Percentiles rank a stretch among this genome's conserved stretches.
These are phyloP conservation scores for Heliconius hermathena DNA, from an alignment of 1,140 invertebrate genomes.

Conservation along the genomic window DNA sequence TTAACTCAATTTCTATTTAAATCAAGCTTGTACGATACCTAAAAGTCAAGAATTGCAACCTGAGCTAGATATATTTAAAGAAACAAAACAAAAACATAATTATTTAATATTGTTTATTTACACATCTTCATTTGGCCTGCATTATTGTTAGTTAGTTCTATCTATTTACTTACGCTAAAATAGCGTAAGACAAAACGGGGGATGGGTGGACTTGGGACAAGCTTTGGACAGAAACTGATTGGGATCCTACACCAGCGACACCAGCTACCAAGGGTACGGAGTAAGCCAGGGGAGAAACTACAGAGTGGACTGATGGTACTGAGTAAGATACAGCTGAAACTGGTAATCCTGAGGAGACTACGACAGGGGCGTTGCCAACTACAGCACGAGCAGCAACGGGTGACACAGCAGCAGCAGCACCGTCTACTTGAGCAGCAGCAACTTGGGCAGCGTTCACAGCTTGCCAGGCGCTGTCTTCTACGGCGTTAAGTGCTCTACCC, in stretches of 20 bases:
- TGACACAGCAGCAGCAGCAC: constrained; percentile 75
- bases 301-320: constrained; percentile 28
- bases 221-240: constrained; percentile 51
- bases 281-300: constrained; percentile 30
- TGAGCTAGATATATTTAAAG: too few relatives aligned
- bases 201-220: constrained; percentile 56
- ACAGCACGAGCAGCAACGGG: constrained; percentile 37
- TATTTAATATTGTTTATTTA: constrained; percentile 5
- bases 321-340: neutral
- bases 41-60: too few relatives aligned
- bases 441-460: constrained; percentile 79
- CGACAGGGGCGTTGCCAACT: constrained; percentile 35
- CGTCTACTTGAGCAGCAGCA: constrained; percentile 78
- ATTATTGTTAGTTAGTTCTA: constrained; percentile 10
- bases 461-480: constrained; percentile 77
- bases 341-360: constrained; percentile 18
- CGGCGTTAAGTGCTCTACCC: constrained; percentile 81
- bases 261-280: constrained; percentile 33
- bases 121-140: constrained; percentile 22
- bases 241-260: constrained; percentile 36
- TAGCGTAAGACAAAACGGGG: constrained; percentile 42
- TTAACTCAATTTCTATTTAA: neutral
- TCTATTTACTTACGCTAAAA: constrained; percentile 33
- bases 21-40: too few relatives aligned
- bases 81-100: constrained; percentile 10